Base-by-base conservation (phyloP, 2,797 vertebrate genomes). In the Melanotaenia boesemani region DNA sequence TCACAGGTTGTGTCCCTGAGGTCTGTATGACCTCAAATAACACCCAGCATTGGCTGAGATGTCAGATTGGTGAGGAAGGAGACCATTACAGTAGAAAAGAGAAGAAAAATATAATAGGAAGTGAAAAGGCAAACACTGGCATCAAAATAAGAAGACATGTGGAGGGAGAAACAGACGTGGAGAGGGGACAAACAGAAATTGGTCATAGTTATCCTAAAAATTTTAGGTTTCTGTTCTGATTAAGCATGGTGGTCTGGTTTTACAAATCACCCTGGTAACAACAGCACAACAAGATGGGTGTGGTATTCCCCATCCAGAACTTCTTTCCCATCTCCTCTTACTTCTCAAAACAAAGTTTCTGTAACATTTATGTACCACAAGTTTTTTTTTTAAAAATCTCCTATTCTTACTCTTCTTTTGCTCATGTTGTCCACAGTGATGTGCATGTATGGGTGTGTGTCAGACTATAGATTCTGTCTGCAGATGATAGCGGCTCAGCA, bases 11-110 rank as follows among this genome's bases (percentile, higher is more conserved):
- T 61, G 70, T 86, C 83, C 85, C 76, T 80, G 73, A 86, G 79
- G 82, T 84, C 79, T 90, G 63, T 12, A 22, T 90, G 90, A 91
- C 90, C 90, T 92, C 79, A 91, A 85, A 88, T 82, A 90, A 74
- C 86, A 85, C 69, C 63, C 62, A 59, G 77, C 36, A 58, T 71
- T 66, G 72, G 55, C 84, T 72, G 52, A 77, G 86, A 89, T 11
- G 46, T 86, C 83, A 91, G 82, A 72, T 48, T 20, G 70, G 52
- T 39, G 56, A 65, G 58, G 61, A 58, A 1, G 9, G 67, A 66
- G 58, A 56, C 39, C 48, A 30, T 22, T 28, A 60, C 39, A 37
- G 48, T 57, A 80, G 65, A 30, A 39, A 37, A 80, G 65, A 48
- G 30, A 12, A 60, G 37, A n/a, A 16, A 64, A 30, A 55, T n/a